Evolutionary conservation across 2,797 vertebrate genomes (phyloP), one percentile per base, ranked within the genome.

Genomic region (Geotria australis): DNA sequence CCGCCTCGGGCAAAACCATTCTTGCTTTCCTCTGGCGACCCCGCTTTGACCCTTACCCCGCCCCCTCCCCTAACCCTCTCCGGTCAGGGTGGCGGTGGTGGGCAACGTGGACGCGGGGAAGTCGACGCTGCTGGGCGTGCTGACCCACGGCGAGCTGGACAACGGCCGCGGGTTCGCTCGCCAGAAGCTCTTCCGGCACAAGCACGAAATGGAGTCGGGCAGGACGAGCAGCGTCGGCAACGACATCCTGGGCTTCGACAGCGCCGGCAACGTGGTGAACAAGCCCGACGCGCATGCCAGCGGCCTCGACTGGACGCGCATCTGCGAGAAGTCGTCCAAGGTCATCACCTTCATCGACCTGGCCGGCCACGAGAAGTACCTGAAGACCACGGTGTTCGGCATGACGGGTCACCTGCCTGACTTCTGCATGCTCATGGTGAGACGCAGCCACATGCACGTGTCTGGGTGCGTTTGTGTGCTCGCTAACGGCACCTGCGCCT

Each of bases 391-490:
- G 0, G 88, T 95, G 59, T 95, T 95, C 47, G 88, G 88, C 68
- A 94, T 95, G 88, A 95, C 88, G 0, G 88, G 88, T 57, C 86
- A 95, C 61, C 67, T 94, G 59, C 88, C 88, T 1, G 86, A 95
- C 71, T 95, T 95, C 76, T 95, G 88, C 71, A 95, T 95, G 88
- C 79, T 95, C 48, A 94, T 95, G 88, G 88, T 95, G 61, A 73
- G 79, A 63, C 7, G 10, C 46, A 45, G 9, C 1, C n/a, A 53
- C 24, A 46, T n/a, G 24, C 10, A 38, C 24, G 24, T 38, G 24
- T 24, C 11, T 24, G 10, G n/a, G 10, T 8, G 53, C 10, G 3
- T 9, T 58, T 13, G 45, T 2, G 4, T 38, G 24, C 38, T 38
- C 24, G 24, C 24, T 38, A 38, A 38, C 24, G 38, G 24, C 24